Evolutionary conservation across 1,140 invertebrate genomes (phyloP).

Genomic region (Zaprionus nigranus): DNA sequence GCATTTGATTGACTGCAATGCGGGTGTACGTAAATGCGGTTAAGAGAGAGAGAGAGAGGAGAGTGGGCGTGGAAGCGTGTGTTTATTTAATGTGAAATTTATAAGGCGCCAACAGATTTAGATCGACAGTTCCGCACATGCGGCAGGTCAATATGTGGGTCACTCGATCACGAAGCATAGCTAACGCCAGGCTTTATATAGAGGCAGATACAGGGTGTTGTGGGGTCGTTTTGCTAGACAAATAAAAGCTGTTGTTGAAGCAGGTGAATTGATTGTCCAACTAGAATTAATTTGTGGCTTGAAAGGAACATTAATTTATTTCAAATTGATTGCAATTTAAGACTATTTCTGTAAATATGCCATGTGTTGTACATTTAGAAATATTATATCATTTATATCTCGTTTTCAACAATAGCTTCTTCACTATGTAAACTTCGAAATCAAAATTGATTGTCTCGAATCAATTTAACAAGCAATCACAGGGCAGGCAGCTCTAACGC

Average conservation of each 20-base stretch:
- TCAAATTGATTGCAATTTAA: not conserved
- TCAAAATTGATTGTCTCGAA: not conserved
- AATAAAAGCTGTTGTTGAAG: not conserved
- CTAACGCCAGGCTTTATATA: not conserved
- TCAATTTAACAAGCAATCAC: not conserved
- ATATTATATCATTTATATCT: not conserved
- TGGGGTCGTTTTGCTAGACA: not conserved
- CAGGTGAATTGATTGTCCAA: not conserved
- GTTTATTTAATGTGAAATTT: conserved; percentile 60
- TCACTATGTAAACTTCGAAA: not conserved
- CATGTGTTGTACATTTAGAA: not conserved
- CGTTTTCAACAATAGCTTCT: not conserved
- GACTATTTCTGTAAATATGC: not conserved
- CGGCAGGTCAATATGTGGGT: conserved; percentile 49
- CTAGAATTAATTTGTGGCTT: too few species aligned
- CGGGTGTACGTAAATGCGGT: not conserved
- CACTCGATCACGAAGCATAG: conserved; percentile 19
- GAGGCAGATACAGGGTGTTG: not conserved
- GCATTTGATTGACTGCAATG: conserved; percentile 62
- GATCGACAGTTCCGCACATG: conserved; percentile 47
- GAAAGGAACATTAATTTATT: too few species aligned
- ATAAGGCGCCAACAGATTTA: conserved; percentile 70
- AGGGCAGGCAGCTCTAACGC: not conserved
- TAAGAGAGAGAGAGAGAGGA: not conserved
- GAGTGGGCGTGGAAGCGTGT: not conserved